Base-by-base conservation (phyloP, 2,113 vertebrate species). In the Dipodomys merriami region DNA sequence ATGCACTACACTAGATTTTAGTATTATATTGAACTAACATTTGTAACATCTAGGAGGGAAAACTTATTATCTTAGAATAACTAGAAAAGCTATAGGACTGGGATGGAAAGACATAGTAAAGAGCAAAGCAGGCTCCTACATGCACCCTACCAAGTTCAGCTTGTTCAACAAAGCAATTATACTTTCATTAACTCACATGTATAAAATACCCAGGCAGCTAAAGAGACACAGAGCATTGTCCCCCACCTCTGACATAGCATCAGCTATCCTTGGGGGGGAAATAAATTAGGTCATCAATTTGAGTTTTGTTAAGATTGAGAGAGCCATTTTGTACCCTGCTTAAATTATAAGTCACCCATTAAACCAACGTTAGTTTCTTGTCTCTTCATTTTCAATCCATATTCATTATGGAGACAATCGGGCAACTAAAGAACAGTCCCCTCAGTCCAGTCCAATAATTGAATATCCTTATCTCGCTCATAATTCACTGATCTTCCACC, bases 301-400 rank as follows among this genome's bases (percentile, higher is more conserved):
- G 46, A 90, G 91, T 91, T 95, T 76, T 46, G 3, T 80, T 49
- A 82, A 91, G 83, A 95, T 0, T 67, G 85, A 77, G 74, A 94
- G 95, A 88, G 85, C 90, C 88, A 49, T 79, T 95, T 83, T 73
- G 92, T 83, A 69, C 87, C 74, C 76, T 77, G 60, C 11, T 95
- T 65, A 90, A 94, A 96, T 96, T 88, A 72, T 90, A 91, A 95
- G 85, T 84, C 64, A 89, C 33, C 49, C 87, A 91, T 93, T 89
- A 95, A 91, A 86, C 72, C 82, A 49, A 86, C 39, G 89, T 90
- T 62, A n/a, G 33, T 95, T 91, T 94, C 73, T 86, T 72, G 33
- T 94, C 46, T 94, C 93, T 78, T 81, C 83, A 69, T 96, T 83
- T 95, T 86, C 79, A 95, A 71, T 35, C 30, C 81, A 87, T 62